phyloP scores from a whole-genome alignment of 2,113 vertebrate genomes.

The Clarias macrocephalus region DNA sequence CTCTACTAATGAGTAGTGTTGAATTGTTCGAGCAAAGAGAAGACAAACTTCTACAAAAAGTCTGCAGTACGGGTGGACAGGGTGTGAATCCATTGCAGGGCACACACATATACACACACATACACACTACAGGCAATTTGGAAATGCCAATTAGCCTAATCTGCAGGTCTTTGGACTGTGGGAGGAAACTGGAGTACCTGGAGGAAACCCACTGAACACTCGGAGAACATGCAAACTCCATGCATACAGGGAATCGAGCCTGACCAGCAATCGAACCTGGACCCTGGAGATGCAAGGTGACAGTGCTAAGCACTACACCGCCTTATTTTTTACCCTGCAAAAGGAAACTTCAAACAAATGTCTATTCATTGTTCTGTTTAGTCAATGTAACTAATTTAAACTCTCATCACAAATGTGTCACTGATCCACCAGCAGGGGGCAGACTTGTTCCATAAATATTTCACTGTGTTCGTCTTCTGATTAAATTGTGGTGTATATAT shows the following conservation, averaged over 20 bases:
- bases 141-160: too few species aligned
- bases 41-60: neutral
- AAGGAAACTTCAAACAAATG: neutral
- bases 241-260: too few species aligned
- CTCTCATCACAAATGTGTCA: neutral
- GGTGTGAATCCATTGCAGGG: too few species aligned
- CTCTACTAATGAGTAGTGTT: neutral
- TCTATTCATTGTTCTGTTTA: neutral
- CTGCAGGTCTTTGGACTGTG: too few species aligned
- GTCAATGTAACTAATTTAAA: neutral
- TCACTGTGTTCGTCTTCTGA: neutral
- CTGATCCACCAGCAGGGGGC: slow-evolving; percentile 41
- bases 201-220: too few species aligned
- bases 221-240: too few species aligned
- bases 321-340: neutral
- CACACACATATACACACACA: too few species aligned
- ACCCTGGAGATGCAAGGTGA: too few species aligned
- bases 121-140: too few species aligned
- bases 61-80: neutral
- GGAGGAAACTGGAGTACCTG: too few species aligned
- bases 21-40: neutral
- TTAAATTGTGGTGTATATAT: neutral
- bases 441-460: slow-evolving; percentile 35
- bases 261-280: too few species aligned
- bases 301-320: too few species aligned